phyloP scores from a whole-genome alignment of 2,113 vertebrate genomes.

The Sylvietta virens region DNA sequence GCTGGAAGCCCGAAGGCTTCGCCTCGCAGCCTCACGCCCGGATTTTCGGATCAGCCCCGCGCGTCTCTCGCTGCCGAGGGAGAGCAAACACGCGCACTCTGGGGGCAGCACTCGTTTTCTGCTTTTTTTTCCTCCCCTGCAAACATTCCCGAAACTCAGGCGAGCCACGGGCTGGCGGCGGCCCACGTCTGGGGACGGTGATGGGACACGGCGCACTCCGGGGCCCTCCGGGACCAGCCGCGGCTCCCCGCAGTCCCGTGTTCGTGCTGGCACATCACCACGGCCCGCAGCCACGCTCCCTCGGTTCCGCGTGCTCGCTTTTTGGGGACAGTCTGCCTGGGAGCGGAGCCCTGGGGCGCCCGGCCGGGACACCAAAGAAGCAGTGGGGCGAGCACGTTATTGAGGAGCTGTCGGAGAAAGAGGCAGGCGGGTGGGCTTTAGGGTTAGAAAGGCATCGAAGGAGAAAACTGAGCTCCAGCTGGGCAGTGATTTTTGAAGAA shows the following conservation, averaged over 20 bases:
- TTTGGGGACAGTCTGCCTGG: neutral
- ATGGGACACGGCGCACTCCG: neutral
- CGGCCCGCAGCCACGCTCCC: accelerated
- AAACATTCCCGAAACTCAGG: neutral
- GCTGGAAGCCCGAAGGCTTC: neutral
- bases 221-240: too few species aligned
- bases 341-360: neutral
- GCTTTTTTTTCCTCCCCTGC: accelerated
- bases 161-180: neutral
- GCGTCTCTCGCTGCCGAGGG: neutral
- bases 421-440: neutral
- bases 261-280: too few species aligned
- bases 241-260: neutral
- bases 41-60: neutral
- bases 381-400: neutral
- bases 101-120: neutral
- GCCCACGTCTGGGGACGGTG: neutral
- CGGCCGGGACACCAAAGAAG: neutral
- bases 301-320: accelerated
- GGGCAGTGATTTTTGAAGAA: neutral
- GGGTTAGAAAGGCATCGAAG: neutral
- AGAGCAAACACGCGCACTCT: neutral
- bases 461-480: neutral
- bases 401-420: neutral
- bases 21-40: neutral